phyloP scores from a whole-genome alignment of 2,888 invertebrate genomes.

The Cancer borealis region DNA sequence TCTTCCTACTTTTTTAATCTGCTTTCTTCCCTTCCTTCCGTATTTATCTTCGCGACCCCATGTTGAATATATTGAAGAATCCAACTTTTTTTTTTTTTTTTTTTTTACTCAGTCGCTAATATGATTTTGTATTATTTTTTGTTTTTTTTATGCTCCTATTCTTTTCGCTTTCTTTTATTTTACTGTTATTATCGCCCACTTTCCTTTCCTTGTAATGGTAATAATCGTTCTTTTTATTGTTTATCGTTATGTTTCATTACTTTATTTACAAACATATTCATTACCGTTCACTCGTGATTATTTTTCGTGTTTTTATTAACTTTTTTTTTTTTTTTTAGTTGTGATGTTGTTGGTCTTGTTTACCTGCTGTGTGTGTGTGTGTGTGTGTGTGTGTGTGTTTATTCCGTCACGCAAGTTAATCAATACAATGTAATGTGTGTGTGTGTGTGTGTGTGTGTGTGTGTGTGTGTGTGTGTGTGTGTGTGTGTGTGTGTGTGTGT shows the following conservation, averaged over 20 bases:
- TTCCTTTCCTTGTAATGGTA: background rate
- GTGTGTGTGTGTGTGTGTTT: no score
- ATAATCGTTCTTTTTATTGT: background rate
- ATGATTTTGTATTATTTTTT: background rate
- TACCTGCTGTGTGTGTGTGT: no score
- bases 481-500: no score
- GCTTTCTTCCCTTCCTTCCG: conserved; percentile 30
- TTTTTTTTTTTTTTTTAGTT: no score
- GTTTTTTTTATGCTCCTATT: background rate
- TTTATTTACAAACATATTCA: background rate
- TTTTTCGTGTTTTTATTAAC: no score
- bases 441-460: no score
- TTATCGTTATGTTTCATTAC: background rate
- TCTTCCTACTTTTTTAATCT: background rate
- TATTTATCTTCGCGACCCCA: conserved; percentile 16
- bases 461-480: no score
- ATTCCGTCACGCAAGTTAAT: no score
- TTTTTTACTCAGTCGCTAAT: background rate
- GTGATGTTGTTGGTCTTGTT: no score
- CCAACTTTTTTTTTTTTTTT: background rate
- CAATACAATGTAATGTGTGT: no score
- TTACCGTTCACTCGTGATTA: no score
- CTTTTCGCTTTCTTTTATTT: background rate
- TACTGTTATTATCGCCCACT: no score
- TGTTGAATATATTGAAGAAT: background rate